Percentiles rank a stretch among this genome's conserved stretches.
phyloP scores from a whole-genome alignment of 2,113 vertebrate genomes.

The Pteropus alecto region DNA sequence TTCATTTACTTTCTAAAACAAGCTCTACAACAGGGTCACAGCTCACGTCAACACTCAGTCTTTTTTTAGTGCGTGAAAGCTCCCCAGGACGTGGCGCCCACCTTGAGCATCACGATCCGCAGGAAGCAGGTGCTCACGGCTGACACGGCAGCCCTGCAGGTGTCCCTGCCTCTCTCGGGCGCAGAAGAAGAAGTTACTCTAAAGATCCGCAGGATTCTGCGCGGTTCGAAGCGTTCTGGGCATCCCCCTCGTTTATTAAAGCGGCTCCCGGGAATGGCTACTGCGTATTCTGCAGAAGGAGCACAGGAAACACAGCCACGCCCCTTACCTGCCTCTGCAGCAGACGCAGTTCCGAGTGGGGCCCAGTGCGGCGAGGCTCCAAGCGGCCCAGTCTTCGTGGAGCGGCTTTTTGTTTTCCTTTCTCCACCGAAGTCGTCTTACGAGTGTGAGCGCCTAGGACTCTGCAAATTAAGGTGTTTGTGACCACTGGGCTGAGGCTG shows the following conservation, averaged over 20 bases:
- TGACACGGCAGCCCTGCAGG: accelerated
- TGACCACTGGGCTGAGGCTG: background rate
- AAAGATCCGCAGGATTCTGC: background rate
- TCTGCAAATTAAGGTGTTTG: accelerated
- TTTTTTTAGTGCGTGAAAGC: background rate
- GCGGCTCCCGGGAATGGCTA: background rate
- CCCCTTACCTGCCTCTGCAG: background rate
- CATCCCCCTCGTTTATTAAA: background rate
- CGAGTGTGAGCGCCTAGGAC: background rate
- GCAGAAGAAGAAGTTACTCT: background rate
- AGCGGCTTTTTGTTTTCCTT: background rate
- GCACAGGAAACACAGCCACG: accelerated
- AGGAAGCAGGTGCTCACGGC: background rate
- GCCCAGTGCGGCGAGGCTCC: background rate
- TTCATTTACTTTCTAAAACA: slow-evolving; percentile 22
- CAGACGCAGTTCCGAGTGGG: background rate
- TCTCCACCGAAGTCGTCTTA: background rate
- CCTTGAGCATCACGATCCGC: accelerated
- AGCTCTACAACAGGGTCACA: background rate
- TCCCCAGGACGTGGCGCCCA: accelerated
- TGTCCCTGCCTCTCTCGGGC: background rate
- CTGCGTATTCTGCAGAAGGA: accelerated
- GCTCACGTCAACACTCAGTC: background rate
- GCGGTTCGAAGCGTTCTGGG: background rate
- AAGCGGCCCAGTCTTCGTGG: accelerated